Percentiles rank a stretch among this genome's conserved stretches.
phyloP scores from a whole-genome alignment of 2,113 vertebrate genomes.

The Cyanoliseus patagonus region DNA sequence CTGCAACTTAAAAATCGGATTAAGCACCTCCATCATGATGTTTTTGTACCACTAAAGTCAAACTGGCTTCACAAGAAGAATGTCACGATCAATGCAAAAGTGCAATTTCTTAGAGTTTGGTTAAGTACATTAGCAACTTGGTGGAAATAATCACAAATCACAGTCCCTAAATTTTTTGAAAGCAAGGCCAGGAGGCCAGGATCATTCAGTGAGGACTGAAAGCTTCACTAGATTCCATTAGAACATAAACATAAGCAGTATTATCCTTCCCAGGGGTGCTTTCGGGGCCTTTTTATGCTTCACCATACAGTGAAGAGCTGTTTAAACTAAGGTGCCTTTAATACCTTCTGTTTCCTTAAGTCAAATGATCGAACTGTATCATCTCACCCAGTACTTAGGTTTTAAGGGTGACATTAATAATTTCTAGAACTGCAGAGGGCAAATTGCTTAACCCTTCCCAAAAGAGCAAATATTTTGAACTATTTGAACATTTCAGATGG shows the following conservation, averaged over 20 bases:
- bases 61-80: not conserved
- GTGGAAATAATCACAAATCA: not conserved
- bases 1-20: conserved; percentile 18
- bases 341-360: not conserved
- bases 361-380: not conserved
- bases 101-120: not conserved
- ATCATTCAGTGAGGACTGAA: not conserved
- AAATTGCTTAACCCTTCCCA: not conserved
- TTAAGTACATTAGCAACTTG: not conserved
- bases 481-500: not conserved
- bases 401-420: not conserved
- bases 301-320: not conserved
- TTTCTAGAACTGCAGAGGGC: not conserved
- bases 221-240: not conserved
- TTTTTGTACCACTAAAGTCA: not conserved
- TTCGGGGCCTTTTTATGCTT: not conserved
- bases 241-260: not conserved
- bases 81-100: not conserved
- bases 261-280: not conserved
- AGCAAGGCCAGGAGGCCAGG: not conserved
- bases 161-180: not conserved
- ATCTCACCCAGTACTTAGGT: not conserved
- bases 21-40: not conserved
- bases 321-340: not conserved
- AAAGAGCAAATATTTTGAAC: not conserved